These are phyloP conservation scores for Tragopan temminckii DNA, from an alignment of 2,797 vertebrate species.

Conservation along the genomic window DNA sequence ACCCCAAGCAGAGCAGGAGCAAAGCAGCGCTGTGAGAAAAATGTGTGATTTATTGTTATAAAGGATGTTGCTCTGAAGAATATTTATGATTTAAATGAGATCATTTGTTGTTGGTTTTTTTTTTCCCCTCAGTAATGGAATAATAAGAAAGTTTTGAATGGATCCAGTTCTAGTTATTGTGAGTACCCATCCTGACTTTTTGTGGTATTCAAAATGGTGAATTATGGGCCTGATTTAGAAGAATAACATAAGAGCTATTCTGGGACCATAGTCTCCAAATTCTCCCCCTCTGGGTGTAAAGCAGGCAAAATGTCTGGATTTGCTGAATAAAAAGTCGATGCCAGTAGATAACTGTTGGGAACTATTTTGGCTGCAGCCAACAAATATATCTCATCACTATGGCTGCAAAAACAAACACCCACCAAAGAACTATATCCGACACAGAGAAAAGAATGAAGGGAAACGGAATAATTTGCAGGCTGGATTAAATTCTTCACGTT, in stretches of 20 bases:
- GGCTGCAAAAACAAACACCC: conserved; percentile 73
- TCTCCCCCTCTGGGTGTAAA: conserved; percentile 48
- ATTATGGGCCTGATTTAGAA: background rate
- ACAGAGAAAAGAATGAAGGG: conserved; percentile 71
- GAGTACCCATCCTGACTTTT: background rate
- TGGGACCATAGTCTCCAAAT: conserved; percentile 1
- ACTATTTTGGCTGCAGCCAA: conserved; percentile 63
- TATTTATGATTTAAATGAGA: conserved; percentile 16
- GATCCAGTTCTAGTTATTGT: background rate
- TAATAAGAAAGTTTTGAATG: conserved; percentile 8
- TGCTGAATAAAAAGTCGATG: background rate
- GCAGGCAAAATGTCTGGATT: conserved; percentile 40
- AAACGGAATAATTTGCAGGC: conserved; percentile 64
- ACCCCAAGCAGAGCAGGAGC: background rate
- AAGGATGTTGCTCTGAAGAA: conserved; percentile 1
- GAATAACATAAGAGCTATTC: conserved; percentile 39
- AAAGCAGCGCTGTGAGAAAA: background rate
- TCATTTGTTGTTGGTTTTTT: background rate
- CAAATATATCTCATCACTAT: conserved; percentile 73
- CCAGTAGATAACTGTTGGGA: conserved; percentile 69
- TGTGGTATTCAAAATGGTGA: background rate
- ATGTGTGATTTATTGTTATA: conserved; percentile 13
- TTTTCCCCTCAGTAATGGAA: background rate
- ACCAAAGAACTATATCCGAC: conserved; percentile 35
- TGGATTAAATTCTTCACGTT: conserved; percentile 49